Percentiles rank a stretch among this genome's conserved stretches.
These are phyloP conservation scores for Bugulina stolonifera DNA, from an alignment of 2,888 invertebrate genomes.

Conservation along the genomic window DNA sequence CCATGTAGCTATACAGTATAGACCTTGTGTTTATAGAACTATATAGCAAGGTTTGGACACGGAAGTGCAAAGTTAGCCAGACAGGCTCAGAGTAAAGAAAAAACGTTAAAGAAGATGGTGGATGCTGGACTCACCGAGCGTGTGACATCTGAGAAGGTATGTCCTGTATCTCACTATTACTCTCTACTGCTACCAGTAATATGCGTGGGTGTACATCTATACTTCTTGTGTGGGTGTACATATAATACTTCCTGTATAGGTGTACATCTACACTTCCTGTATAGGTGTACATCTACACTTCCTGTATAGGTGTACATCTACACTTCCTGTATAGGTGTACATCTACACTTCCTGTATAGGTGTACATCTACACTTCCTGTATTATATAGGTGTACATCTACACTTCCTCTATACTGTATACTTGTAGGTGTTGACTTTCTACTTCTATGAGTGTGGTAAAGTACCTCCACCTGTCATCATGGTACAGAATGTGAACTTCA, in stretches of 20 bases:
- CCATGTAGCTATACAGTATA: no score
- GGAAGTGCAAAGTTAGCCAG: slow-evolving; percentile 96
- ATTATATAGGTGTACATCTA: neutral
- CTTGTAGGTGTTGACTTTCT: slow-evolving; percentile 70
- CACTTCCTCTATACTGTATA: neutral
- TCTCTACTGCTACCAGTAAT: no score
- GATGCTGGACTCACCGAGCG: slow-evolving; percentile 94
- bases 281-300: no score
- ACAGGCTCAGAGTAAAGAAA: slow-evolving; percentile 99
- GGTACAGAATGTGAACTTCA: slow-evolving; percentile 97
- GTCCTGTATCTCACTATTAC: no score
- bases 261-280: no score
- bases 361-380: neutral
- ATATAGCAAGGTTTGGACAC: slow-evolving; percentile 98
- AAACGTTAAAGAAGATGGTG: slow-evolving; percentile 98
- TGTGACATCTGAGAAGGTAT: slow-evolving; percentile 73
- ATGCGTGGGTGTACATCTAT: no score
- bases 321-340: no score
- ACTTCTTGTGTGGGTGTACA: no score
- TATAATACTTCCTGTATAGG: no score
- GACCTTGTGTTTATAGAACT: slow-evolving; percentile 66
- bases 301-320: no score
- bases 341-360: neutral
- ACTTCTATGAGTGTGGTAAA: slow-evolving; percentile 88
- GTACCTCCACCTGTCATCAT: slow-evolving; percentile 98